Percentiles rank a stretch among this genome's conserved stretches.
Conservation (phyloP, 2,113 vertebrate genomes). For the Falcunculus frontatus region DNA sequence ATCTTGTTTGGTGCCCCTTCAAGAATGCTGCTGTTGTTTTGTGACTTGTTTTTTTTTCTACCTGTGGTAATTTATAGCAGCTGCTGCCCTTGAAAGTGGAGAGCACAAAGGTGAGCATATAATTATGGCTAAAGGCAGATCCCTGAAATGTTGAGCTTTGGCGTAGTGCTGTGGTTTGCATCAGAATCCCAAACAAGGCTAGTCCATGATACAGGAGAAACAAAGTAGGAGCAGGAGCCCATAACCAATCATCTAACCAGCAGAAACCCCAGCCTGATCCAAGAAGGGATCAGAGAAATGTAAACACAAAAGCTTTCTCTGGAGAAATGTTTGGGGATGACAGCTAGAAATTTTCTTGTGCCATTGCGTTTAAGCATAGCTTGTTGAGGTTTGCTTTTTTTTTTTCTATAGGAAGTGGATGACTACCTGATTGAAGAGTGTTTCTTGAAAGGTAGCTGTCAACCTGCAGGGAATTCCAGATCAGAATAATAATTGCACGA, state of each 20-base stretch:
- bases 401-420: neutral
- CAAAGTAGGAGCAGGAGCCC: neutral
- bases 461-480: slow-evolving; percentile 15
- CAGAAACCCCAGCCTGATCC: neutral
- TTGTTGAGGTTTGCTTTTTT: neutral
- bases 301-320: neutral
- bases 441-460: neutral
- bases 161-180: neutral
- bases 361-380: neutral
- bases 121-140: slow-evolving; percentile 12
- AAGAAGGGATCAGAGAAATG: neutral
- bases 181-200: neutral
- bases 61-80: slow-evolving; percentile 42
- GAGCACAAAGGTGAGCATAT: slow-evolving; percentile 17
- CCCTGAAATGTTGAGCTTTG: neutral
- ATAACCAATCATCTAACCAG: neutral
- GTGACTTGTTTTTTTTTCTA: neutral
- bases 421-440: neutral
- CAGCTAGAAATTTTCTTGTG: neutral
- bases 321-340: neutral
- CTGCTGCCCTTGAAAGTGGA: neutral
- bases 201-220: neutral
- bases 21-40: neutral
- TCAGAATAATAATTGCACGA: slow-evolving; percentile 41
- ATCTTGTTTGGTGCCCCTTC: slow-evolving; percentile 4